Base-by-base conservation (phyloP, 2,888 invertebrate genomes). In the Tanaodytes sp. region DNA sequence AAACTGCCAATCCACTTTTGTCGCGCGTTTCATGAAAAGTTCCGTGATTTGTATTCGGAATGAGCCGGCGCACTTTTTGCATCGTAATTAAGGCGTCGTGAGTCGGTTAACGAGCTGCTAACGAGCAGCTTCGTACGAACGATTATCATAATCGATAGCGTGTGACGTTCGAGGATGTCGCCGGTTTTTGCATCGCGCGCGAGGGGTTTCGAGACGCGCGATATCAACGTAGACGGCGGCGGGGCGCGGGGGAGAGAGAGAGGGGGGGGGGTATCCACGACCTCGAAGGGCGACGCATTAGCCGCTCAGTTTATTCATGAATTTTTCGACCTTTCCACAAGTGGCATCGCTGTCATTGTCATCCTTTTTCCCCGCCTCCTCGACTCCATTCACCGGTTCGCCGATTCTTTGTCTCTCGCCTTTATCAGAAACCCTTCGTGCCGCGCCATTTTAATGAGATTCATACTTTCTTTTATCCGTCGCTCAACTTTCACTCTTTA, bases 101-200 rank as follows among this genome's bases (percentile, higher is more conserved):
- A 36, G 30, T 64, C 27, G 15, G 54, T 59, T 58, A 59, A 66
- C 66, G 39, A 59, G 54, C 59, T 54, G 66, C 59, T 58, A 66
- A 66, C 66, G 52, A 65, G 65, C 58, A 58, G 40, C 33, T 65
- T 46, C 27, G 58, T 45, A 39, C 58, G 49, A 48, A 31, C 59
- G 59, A 66, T 66, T 66, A 66, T 66, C 59, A 66, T 66, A 66
- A 66, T 66, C 66, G 48, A 57, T 65, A 45, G 55, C 20, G 58
- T 46, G 58, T 52, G 58, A 65, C 58, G 51, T 58, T 58, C 36
- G 20, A 43, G 23, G 19, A 48, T 58, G 43, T 36, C 40, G 36
- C 27, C 19, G 43, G 58, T 61, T 66, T 64, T 49, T 51, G n/a
- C 16, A 31, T 11, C 15, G 3, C 36, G 48, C 36, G 42, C 43